Evolutionary conservation across 2,797 vertebrate genomes (phyloP).

Genomic region (Sebastes hubbsi): DNA sequence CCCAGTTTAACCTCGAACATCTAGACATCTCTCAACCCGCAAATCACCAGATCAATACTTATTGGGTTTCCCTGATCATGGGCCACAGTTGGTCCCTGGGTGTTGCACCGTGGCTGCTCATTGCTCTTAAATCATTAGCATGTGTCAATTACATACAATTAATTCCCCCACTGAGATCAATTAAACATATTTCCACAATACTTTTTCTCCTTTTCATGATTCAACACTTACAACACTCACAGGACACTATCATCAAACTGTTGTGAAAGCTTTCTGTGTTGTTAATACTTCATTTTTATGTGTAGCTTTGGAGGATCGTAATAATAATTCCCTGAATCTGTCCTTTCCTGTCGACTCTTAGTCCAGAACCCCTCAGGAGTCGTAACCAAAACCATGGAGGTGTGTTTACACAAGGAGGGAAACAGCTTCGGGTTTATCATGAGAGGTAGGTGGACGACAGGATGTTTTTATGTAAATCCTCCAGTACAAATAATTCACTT

Average conservation of each 20-base stretch:
- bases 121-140: conserved; percentile 5
- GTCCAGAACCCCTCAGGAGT: conserved; percentile 89
- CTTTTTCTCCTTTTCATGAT: background rate
- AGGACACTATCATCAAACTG: background rate
- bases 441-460: conserved; percentile 84
- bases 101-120: background rate
- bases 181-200: conserved; percentile 5
- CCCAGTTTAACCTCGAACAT: background rate
- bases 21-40: background rate
- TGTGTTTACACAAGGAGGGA: conserved; percentile 95
- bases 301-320: background rate
- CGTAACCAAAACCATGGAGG: conserved; percentile 93
- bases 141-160: conserved; percentile 5
- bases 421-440: conserved; percentile 98
- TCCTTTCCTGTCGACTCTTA: conserved; percentile 59
- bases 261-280: background rate
- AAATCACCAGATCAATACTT: conserved; percentile 12
- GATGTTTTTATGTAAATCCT: background rate
- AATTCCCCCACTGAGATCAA: conserved; percentile 4
- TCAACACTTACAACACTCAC: background rate
- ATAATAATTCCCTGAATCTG: background rate
- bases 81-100: background rate
- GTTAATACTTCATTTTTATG: background rate
- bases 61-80: background rate
- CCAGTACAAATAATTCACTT: background rate